Evolutionary conservation across 1,140 invertebrate genomes (phyloP).

Genomic region (Spodoptera frugiperda): DNA sequence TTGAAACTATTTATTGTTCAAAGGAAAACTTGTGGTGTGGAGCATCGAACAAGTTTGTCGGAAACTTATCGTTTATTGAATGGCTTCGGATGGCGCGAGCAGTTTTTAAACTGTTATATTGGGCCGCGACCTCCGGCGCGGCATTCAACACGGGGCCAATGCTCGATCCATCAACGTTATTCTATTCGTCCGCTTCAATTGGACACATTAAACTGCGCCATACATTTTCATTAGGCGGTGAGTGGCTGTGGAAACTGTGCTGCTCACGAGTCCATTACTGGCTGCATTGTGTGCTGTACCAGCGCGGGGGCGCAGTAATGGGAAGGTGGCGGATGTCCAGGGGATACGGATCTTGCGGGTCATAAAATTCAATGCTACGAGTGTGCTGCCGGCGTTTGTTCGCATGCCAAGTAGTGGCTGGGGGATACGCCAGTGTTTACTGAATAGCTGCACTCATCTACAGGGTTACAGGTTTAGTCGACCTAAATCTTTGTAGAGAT

Average conservation of each 20-base stretch:
- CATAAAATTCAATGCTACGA: background rate
- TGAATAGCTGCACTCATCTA: background rate
- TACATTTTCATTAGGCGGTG: background rate
- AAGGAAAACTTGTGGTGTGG: too few species aligned
- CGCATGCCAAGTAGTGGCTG: background rate
- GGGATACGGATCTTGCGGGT: background rate
- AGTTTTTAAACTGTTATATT: too few species aligned
- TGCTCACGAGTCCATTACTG: background rate
- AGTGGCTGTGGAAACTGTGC: background rate
- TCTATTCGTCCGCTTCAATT: background rate
- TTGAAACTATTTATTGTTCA: too few species aligned
- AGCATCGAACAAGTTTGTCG: too few species aligned
- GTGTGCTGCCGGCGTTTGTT: background rate
- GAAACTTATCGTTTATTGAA: too few species aligned
- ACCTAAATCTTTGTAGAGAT: too few species aligned
- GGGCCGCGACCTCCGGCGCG: too few species aligned
- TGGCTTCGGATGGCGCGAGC: too few species aligned
- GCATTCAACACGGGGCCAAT: too few species aligned
- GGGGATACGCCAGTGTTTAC: background rate
- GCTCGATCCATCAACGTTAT: too few species aligned
- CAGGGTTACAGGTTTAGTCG: too few species aligned
- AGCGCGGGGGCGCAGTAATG: slow-evolving; percentile 3
- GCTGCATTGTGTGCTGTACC: background rate
- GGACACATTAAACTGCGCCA: background rate
- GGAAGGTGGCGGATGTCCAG: background rate